Evolutionary conservation across 1,140 invertebrate genomes (phyloP).

Genomic region (Dysdera silvatica): DNA sequence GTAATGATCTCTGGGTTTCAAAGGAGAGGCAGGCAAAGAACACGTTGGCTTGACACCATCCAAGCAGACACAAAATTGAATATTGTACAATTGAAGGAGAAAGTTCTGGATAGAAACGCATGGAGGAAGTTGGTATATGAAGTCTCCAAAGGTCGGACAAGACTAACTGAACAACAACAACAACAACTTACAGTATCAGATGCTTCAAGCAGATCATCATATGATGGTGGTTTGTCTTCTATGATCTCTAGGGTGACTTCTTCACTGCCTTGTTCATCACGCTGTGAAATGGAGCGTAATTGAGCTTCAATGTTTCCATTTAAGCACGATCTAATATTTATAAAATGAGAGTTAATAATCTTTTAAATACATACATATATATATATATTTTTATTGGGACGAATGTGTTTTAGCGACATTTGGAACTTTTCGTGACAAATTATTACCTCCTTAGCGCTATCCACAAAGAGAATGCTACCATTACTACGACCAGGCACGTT

Average conservation of each 20-base stretch:
- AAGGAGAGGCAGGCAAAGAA: too few relatives aligned
- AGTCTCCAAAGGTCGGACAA: too few relatives aligned
- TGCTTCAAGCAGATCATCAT: conserved; percentile 7
- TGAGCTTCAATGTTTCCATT: background rate
- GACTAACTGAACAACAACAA: too few relatives aligned
- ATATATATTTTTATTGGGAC: background rate
- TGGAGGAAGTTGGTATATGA: too few relatives aligned
- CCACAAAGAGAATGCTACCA: conserved; percentile 20
- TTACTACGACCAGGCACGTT: conserved; percentile 24
- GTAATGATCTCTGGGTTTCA: too few relatives aligned
- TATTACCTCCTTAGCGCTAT: conserved; percentile 12
- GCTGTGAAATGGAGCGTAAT: conserved; percentile 1
- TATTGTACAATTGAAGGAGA: too few relatives aligned
- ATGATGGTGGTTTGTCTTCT: conserved; percentile 19
- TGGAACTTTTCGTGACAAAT: too few relatives aligned
- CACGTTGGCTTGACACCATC: too few relatives aligned
- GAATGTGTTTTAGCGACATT: background rate
- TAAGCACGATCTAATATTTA: conserved; percentile 4
- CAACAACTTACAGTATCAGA: conserved; percentile 12
- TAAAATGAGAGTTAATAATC: background rate
- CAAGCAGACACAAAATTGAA: too few relatives aligned
- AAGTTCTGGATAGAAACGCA: too few relatives aligned
- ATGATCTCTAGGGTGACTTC: background rate
- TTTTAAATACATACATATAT: background rate
- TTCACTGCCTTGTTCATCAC: background rate